These are phyloP conservation scores for Glyptemys insculpta DNA, from an alignment of 2,797 vertebrate species.

Conservation along the genomic window DNA sequence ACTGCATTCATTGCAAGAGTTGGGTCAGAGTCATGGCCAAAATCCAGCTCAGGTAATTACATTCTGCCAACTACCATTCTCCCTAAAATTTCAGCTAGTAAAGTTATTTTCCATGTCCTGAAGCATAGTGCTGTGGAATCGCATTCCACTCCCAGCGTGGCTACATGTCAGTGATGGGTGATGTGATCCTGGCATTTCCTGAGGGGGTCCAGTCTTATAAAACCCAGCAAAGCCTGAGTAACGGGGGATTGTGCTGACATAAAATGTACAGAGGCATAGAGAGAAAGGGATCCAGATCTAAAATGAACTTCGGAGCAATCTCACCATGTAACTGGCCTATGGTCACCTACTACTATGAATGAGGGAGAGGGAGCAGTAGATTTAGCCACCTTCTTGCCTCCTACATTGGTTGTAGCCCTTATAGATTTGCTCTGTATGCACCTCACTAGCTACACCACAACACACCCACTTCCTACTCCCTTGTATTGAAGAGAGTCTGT, in stretches of 20 bases:
- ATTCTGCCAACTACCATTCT: slow-evolving; percentile 14
- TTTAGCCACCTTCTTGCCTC: neutral
- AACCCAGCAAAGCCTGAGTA: neutral
- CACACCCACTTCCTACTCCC: neutral
- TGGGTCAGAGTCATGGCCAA: fast-evolving
- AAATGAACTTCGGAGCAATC: slow-evolving; percentile 47
- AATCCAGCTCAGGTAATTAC: neutral
- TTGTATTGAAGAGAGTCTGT: neutral
- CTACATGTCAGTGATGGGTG: fast-evolving
- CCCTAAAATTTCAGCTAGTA: neutral
- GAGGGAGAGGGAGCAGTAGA: neutral
- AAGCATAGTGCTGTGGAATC: neutral
- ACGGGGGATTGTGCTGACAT: neutral
- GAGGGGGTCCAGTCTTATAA: slow-evolving; percentile 20
- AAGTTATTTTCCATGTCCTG: slow-evolving; percentile 7
- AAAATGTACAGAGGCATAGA: neutral
- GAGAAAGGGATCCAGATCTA: neutral
- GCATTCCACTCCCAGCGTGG: slow-evolving; percentile 4
- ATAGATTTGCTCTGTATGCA: neutral
- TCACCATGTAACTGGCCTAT: neutral
- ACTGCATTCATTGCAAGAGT: neutral
- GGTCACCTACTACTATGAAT: too few species aligned
- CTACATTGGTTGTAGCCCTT: neutral
- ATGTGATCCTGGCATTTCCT: slow-evolving; percentile 33
- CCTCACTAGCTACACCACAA: neutral